These are phyloP conservation scores for Odontamblyopus rebecca DNA, from an alignment of 2,797 vertebrate genomes.

Conservation along the genomic window DNA sequence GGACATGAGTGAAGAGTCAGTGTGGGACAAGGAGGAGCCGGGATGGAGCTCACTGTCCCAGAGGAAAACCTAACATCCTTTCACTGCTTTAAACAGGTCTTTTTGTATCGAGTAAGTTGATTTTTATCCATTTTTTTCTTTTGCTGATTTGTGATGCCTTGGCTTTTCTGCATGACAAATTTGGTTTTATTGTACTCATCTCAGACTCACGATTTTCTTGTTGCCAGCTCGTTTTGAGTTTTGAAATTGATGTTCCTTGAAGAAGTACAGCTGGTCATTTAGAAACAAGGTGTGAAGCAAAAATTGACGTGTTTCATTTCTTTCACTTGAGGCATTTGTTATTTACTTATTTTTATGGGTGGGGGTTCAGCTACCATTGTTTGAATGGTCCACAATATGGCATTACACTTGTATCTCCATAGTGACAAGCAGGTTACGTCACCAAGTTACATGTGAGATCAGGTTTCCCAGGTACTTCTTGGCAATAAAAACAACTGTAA, in stretches of 20 bases:
- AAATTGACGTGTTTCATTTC: not conserved
- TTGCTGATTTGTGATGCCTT: not conserved
- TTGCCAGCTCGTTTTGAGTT: not conserved
- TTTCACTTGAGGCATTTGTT: not conserved
- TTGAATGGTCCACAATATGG: too few relatives aligned
- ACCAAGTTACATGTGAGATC: too few relatives aligned
- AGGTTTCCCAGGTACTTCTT: too few relatives aligned
- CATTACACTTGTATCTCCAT: too few relatives aligned
- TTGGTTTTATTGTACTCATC: not conserved
- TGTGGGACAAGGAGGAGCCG: conserved; percentile 26
- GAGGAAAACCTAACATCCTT: conserved; percentile 27
- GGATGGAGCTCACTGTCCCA: conserved; percentile 36
- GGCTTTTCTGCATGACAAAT: not conserved
- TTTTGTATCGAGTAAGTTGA: not conserved
- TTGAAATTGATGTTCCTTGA: too few relatives aligned
- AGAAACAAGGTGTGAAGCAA: not conserved
- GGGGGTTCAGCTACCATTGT: too few relatives aligned
- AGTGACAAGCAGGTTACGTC: too few relatives aligned
- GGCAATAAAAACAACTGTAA: too few relatives aligned
- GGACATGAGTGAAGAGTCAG: conserved; percentile 42
- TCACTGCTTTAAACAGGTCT: not conserved
- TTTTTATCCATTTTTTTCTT: not conserved
- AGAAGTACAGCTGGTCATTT: not conserved
- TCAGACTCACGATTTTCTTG: not conserved
- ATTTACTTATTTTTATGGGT: too few relatives aligned